Conservation (phyloP, 2,113 vertebrate species). For the Carassius gibelio region DNA sequence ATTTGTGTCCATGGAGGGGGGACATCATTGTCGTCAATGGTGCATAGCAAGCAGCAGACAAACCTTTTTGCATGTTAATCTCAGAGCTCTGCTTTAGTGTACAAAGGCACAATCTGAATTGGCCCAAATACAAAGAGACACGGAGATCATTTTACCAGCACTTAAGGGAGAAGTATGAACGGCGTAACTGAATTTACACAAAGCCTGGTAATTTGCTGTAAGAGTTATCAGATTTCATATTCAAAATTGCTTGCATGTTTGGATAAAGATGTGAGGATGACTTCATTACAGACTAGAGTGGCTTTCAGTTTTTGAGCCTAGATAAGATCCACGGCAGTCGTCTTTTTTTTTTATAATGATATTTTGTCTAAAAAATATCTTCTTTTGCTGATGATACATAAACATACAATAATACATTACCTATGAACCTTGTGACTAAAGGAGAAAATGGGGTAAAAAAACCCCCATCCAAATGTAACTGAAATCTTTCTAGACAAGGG, state of each 20-base stretch:
- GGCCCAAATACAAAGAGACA: slow-evolving; percentile 16
- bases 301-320: background rate
- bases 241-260: background rate
- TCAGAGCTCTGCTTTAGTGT: slow-evolving; percentile 53
- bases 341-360: too few relatives aligned
- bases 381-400: background rate
- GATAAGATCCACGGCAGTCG: background rate
- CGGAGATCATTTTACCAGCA: background rate
- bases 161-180: slow-evolving; percentile 1
- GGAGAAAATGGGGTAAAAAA: background rate
- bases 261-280: slow-evolving; percentile 4
- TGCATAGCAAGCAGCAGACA: slow-evolving; percentile 68
- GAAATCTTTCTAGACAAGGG: background rate
- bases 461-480: background rate
- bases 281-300: background rate
- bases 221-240: slow-evolving; percentile 6
- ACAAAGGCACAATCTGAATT: slow-evolving; percentile 41
- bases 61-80: slow-evolving; percentile 74
- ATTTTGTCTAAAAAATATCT: background rate
- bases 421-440: background rate
- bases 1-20: slow-evolving; percentile 60
- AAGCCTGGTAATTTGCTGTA: background rate
- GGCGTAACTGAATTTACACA: background rate
- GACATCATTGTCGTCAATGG: slow-evolving; percentile 70
- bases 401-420: background rate